Evolutionary conservation across 1,140 invertebrate species (phyloP).

Genomic region (Caenorhabditis remanei): DNA sequence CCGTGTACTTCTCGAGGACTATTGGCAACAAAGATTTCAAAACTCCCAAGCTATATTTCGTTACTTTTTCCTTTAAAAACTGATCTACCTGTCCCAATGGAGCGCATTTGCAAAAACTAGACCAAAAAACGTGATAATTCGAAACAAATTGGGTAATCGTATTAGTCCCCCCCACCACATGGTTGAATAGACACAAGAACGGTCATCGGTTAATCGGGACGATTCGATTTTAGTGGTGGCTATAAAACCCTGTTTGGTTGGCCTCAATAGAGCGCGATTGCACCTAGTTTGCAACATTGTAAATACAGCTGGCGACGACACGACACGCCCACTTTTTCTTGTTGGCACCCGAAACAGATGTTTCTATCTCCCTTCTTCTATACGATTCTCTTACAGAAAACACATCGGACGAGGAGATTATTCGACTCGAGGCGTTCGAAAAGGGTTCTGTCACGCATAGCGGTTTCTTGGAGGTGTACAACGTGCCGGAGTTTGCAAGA

Average conservation of each 20-base stretch:
- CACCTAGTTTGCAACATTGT: too few species aligned
- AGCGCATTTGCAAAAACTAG: not conserved
- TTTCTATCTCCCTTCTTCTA: not conserved
- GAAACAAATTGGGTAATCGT: constrained; percentile 18
- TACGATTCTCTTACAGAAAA: constrained; percentile 12
- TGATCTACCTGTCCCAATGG: too few species aligned
- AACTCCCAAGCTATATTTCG: too few species aligned
- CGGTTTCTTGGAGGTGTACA: constrained; percentile 71
- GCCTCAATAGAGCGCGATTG: too few species aligned
- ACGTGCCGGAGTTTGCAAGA: constrained; percentile 73
- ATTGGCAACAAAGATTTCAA: too few species aligned
- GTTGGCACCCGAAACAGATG: constrained; percentile 22
- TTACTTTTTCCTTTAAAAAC: too few species aligned
- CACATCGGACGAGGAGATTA: constrained; percentile 47
- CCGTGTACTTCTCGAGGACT: too few species aligned
- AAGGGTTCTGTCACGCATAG: constrained; percentile 59
- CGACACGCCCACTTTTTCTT: not conserved
- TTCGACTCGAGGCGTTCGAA: constrained; percentile 55
- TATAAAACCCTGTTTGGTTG: too few species aligned
- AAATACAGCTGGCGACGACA: too few species aligned
- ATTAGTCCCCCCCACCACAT: constrained; percentile 18
- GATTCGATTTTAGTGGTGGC: not conserved
- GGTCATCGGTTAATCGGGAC: constrained; percentile 42
- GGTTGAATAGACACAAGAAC: constrained; percentile 15
- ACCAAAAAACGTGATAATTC: constrained; percentile 19